Percentiles rank a stretch among this genome's conserved stretches.
Conservation (phyloP, 2,113 vertebrate species). For the Tenrec ecaudatus region DNA sequence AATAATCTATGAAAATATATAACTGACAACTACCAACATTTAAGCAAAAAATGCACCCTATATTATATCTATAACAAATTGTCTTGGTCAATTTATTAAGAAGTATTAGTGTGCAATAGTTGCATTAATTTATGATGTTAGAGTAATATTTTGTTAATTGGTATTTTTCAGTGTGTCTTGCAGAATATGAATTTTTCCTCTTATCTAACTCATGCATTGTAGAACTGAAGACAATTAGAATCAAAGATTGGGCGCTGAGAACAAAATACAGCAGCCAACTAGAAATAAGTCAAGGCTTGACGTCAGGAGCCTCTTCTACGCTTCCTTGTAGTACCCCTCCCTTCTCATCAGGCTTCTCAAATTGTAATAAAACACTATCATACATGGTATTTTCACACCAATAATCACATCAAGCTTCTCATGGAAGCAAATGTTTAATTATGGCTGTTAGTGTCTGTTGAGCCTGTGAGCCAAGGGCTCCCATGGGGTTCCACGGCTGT, state of each 20-base stretch:
- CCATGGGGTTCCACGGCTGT: not conserved
- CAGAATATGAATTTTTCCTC: not conserved
- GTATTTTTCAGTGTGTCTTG: not conserved
- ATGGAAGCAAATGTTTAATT: not conserved
- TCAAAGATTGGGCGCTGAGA: not conserved
- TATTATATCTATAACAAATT: not conserved
- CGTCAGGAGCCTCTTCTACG: too few relatives aligned
- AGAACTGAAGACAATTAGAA: not conserved
- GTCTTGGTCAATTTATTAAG: constrained; percentile 44
- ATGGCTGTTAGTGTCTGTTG: not conserved
- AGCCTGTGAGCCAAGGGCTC: not conserved
- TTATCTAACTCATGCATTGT: not conserved
- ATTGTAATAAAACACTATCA: not conserved
- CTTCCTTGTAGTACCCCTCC: not conserved
- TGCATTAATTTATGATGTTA: not conserved
- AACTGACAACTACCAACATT: not conserved
- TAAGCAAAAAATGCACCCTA: not conserved
- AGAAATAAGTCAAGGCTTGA: not conserved
- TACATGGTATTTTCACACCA: not conserved
- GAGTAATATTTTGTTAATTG: constrained; percentile 25
- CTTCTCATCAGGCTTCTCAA: not conserved
- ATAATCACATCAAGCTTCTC: not conserved
- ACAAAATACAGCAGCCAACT: not conserved
- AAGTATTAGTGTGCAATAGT: not conserved
- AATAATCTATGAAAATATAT: not conserved